Conservation (phyloP, 2,888 invertebrate species). For the Operophtera brumata region DNA sequence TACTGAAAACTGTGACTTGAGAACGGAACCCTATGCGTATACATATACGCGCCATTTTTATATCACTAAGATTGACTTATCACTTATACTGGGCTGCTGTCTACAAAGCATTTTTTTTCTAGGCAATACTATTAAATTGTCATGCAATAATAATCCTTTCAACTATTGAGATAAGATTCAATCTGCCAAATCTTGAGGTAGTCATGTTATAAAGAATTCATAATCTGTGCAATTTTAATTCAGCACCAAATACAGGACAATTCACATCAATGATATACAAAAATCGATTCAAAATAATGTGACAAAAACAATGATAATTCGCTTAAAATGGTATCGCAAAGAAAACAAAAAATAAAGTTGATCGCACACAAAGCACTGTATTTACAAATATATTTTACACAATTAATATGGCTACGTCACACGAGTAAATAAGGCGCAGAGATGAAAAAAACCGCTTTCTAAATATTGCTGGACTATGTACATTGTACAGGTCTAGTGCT, state of each 20-base stretch:
- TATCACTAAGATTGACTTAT: slow-evolving; percentile 1
- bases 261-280: background rate
- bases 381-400: slow-evolving; percentile 59
- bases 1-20: no score
- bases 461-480: no score
- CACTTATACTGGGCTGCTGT: no score
- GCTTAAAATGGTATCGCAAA: slow-evolving; percentile 37
- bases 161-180: slow-evolving; percentile 34
- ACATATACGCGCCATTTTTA: slow-evolving; percentile 6
- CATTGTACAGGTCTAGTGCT: no score
- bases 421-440: slow-evolving; percentile 6
- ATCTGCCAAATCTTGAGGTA: slow-evolving; percentile 76
- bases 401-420: slow-evolving; percentile 48
- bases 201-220: slow-evolving; percentile 53
- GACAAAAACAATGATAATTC: slow-evolving; percentile 38
- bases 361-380: slow-evolving; percentile 49
- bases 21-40: no score
- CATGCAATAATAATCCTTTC: slow-evolving; percentile 24
- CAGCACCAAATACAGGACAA: slow-evolving; percentile 48
- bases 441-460: no score
- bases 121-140: slow-evolving; percentile 16
- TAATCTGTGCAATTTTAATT: slow-evolving; percentile 50
- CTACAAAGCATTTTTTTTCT: background rate
- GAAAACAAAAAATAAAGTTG: slow-evolving; percentile 38
- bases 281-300: background rate